A percentile compares a stretch with the other conserved stretches of the same genome.
Evolutionary conservation across 2,113 vertebrate species (phyloP).

Genomic region (Microcebus lehilahytsara): DNA sequence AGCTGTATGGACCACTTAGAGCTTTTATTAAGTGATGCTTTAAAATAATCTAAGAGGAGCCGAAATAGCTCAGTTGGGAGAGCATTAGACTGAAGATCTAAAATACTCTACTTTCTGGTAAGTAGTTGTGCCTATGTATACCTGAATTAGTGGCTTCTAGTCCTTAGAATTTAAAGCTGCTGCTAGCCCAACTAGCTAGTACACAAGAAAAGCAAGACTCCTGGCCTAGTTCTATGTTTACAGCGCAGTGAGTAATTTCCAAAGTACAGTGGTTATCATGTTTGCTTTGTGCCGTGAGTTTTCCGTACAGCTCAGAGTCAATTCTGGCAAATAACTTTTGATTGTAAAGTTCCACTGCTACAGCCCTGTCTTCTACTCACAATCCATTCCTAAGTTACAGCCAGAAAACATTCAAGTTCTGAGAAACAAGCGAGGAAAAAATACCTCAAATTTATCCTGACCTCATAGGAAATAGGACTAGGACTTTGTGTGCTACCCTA

Average conservation of each 20-base stretch:
- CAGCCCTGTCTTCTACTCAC: not conserved
- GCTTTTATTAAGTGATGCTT: not conserved
- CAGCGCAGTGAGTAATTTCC: not conserved
- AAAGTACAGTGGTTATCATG: not conserved
- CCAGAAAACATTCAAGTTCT: not conserved
- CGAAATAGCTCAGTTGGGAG: no score
- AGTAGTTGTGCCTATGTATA: not conserved
- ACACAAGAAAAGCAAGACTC: not conserved
- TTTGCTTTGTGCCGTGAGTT: slow-evolving; percentile 24
- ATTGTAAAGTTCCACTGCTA: slow-evolving; percentile 36
- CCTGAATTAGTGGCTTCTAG: not conserved
- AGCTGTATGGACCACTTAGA: not conserved
- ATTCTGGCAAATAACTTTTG: slow-evolving; percentile 25
- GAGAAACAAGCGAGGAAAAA: slow-evolving; percentile 29
- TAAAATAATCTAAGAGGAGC: not conserved
- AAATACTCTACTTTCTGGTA: not conserved
- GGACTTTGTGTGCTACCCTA: not conserved
- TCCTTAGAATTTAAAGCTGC: not conserved
- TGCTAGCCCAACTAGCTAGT: not conserved
- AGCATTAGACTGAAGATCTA: not conserved
- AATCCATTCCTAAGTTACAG: slow-evolving; percentile 9
- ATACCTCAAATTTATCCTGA: slow-evolving; percentile 17
- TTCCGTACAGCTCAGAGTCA: not conserved
- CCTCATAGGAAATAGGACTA: not conserved
- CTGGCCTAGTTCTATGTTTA: not conserved